Evolutionary conservation across 2,888 invertebrate genomes (phyloP), one percentile per base, ranked within the genome.

Genomic region (Sabatieria punctata): DNA sequence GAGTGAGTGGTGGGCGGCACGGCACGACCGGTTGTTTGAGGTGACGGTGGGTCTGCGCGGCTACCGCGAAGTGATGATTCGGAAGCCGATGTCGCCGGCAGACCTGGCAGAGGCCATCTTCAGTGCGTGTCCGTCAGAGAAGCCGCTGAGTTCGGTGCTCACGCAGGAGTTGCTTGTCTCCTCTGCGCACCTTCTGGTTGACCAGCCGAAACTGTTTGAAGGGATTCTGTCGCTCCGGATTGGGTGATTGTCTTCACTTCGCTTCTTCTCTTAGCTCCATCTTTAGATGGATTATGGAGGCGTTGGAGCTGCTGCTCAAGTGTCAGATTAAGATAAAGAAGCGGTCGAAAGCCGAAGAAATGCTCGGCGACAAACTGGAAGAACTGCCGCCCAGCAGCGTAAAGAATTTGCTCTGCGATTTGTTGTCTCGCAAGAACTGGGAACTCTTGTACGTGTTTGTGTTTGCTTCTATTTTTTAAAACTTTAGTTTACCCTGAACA

Each of bases 41-140:
- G 71, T 88, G 49, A 89, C 91, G 0, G 84, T 93, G 2, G 93
- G 93, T 25, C 85, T 91, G 45, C 82, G 86, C 60, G 88, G 88
- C 0, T 82, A 83, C 55, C 82, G 86, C 58, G 95, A 95, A 70
- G 85, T 85, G 0, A 82, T 86, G 18, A 85, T 97, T 61, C 89
- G 89, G 68, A 89, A 91, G 62, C 97, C 97, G 0, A 81, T 93
- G 78, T 88, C 89, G 1, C 97, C 97, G 0, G 78, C 80, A 1
- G 93, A 93, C 71, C 86, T 97, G 46, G 82, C 86, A 61, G 78
- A 81, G 24, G 83, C 89, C 6, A 79, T 95, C 73, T 95, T 91
- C 68, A 60, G 59, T 43, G 63, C 60, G 49, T 84, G 85, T 54
- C 85, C 85, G 65, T 82, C 83, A 0, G 54, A 56, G 43, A 84